Evolutionary conservation across 2,888 invertebrate genomes (phyloP), one percentile per base, ranked within the genome.

Genomic region (Caenorhabditis sp.): DNA sequence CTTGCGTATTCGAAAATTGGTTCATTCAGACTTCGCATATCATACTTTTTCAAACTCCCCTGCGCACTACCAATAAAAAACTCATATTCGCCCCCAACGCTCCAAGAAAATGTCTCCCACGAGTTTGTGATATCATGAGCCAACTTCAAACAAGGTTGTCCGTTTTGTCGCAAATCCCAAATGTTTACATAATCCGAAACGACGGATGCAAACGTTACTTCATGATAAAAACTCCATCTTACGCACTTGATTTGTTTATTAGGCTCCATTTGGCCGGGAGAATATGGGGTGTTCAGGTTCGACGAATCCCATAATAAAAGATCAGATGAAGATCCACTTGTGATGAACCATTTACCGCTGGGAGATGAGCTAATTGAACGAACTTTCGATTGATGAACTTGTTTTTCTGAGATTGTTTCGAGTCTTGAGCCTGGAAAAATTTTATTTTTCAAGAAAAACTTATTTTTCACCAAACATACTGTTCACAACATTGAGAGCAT

Each of bases 291-390:
- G 23, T 62, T 60, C n/a, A 77, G 58, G 43, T 77, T 77, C 14
- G 69, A 55, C n/a, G 65, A 59, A 58, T 77, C 74, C 77, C 77
- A 77, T 10, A 77, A 67, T 5, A 77, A 62, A 27, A 77, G 69
- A 51, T 77, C 69, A n/a, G 74, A 74, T 1, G 62, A 54, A 0
- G 71, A 71, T 17, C 71, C 77, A 17, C 77, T 74, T 24, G 68
- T 66, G 50, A 67, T 66, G 37, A 74, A 64, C 74, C 75, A 77
- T 59, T 69, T 66, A 43, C 31, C 31, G 10, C 31, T 31, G 4
- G 31, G 31, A 27, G 68, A 53, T 31, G 31, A 31, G 10, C 31
- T 31, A 10, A 31, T 31, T 31, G 53, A 31, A 21, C n/a, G 37
- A 51, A 58, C 21, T n/a, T 53, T 26, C 6, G 36, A 62, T 14